Percentiles rank a stretch among this genome's conserved stretches.
Evolutionary conservation across 1,140 invertebrate species (phyloP).

Genomic region (Dendrolimus punctatus): DNA sequence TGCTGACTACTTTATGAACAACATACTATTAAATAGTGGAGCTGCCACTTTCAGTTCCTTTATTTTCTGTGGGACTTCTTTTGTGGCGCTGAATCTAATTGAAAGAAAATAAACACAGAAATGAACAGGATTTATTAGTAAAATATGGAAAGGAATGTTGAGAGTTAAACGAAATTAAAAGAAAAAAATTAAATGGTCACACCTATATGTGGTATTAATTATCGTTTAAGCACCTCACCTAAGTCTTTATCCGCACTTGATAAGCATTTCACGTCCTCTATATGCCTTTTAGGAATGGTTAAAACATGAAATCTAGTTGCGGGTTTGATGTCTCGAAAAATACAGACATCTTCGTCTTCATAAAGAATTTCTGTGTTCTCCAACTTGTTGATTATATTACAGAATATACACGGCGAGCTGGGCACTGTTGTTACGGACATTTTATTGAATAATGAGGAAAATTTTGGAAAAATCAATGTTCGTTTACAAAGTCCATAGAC

Average conservation of each 20-base stretch:
- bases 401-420: constrained; percentile 78
- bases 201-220: background rate
- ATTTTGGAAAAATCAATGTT: background rate
- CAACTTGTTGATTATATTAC: constrained; percentile 76
- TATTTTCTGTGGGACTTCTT: too few species aligned
- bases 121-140: too few species aligned
- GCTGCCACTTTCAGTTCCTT: too few species aligned
- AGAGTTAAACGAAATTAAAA: too few species aligned
- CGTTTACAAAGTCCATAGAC: background rate
- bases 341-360: constrained; percentile 84
- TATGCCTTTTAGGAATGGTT: constrained; percentile 84
- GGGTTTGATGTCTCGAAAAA: constrained; percentile 89
- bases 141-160: too few species aligned
- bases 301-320: constrained; percentile 87
- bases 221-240: constrained; percentile 67
- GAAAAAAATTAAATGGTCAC: too few species aligned
- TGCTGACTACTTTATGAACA: too few species aligned
- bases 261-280: constrained; percentile 80
- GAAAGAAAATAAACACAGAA: too few species aligned
- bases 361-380: constrained; percentile 73
- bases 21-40: too few species aligned
- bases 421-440: constrained; percentile 17
- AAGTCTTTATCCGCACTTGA: constrained; percentile 76
- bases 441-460: constrained; percentile 5
- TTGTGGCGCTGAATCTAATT: too few species aligned